Base-by-base conservation (phyloP, 2,113 vertebrate genomes). In the Paracanthobrama guichenoti region DNA sequence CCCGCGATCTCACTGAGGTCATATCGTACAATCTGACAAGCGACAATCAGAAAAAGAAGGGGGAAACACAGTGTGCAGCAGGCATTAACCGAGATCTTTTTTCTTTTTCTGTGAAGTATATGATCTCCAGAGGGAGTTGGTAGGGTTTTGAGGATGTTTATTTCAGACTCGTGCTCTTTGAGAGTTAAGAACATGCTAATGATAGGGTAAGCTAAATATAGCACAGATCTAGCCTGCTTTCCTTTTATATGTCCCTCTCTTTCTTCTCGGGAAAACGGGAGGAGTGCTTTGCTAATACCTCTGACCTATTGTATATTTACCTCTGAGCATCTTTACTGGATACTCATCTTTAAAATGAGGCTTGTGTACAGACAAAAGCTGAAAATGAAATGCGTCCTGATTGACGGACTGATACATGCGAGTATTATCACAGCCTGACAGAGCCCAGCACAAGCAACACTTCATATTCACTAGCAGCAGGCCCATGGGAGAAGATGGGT, bases 231-330 rank as follows among this genome's bases (percentile, higher is more conserved):
- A 79, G 79, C 66, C 80, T 75, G 39, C 50, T 82, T 50, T 78
- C 71, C 31, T 6, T 53, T 24, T 44, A 35, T 22, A 14, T 55
- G n/a, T 39, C 35, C 66, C 22, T 73, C 31, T 44, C 74, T 69
- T 75, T 76, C 53, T 76, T 69, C 67, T n/a, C n/a, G 44, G 74
- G 69, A 60, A 72, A 62, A 81, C 86, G 67, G 62, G 62, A 84
- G 80, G 87, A 85, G 50, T 12, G 53, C 86, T 87, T 78, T 87
- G 90, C 86, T 86, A 86, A 87, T 82, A 86, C 48, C 14, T 81
- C 55, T 57, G 78, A 81, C 82, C 77, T 86, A 62, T 84, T 66
- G 77, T 79, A 24, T 69, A 12, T 66, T 82, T 84, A 39, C 28
- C 75, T 86, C 57, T 46, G 10, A 62, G 76, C 81, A 62, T 84